Conservation (phyloP, 30 jellyfish, hydroid and myxozoan genomes). For the Turritopsis rubra region DNA sequence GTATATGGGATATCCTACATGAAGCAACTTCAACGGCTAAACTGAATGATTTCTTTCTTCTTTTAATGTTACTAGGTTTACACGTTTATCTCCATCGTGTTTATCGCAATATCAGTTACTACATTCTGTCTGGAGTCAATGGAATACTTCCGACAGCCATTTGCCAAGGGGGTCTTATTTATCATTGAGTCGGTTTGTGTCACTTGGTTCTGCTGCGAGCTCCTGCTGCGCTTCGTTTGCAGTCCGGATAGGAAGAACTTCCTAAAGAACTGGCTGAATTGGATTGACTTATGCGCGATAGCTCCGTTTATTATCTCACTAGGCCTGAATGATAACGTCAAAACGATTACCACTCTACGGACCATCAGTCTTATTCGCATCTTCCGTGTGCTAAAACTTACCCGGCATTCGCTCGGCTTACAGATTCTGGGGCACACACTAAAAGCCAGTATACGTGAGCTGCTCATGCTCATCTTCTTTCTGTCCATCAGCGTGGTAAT, state of each 20-base stretch:
- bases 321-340: slow-evolving; percentile 49
- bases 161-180: slow-evolving; percentile 26
- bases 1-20: no score
- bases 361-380: slow-evolving; percentile 75
- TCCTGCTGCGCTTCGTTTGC: slow-evolving; percentile 42
- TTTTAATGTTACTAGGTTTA: slow-evolving; percentile 35
- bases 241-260: slow-evolving; percentile 49
- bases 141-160: slow-evolving; percentile 27
- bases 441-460: slow-evolving; percentile 82
- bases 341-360: slow-evolving; percentile 71
- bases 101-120: slow-evolving; percentile 65
- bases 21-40: background rate
- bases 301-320: slow-evolving; percentile 72
- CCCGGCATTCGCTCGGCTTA: slow-evolving; percentile 83
- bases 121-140: slow-evolving; percentile 81
- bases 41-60: background rate
- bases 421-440: slow-evolving; percentile 88
- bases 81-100: slow-evolving; percentile 72
- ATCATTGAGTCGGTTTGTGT: slow-evolving; percentile 70
- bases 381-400: slow-evolving; percentile 73
- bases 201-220: slow-evolving; percentile 72
- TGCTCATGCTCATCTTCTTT: slow-evolving; percentile 63
- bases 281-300: slow-evolving; percentile 87
- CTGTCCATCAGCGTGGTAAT: slow-evolving; percentile 79
- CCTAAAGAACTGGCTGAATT: slow-evolving; percentile 58